phyloP scores from a whole-genome alignment of 1,140 invertebrate species.

The Teleogryllus occipitalis region DNA sequence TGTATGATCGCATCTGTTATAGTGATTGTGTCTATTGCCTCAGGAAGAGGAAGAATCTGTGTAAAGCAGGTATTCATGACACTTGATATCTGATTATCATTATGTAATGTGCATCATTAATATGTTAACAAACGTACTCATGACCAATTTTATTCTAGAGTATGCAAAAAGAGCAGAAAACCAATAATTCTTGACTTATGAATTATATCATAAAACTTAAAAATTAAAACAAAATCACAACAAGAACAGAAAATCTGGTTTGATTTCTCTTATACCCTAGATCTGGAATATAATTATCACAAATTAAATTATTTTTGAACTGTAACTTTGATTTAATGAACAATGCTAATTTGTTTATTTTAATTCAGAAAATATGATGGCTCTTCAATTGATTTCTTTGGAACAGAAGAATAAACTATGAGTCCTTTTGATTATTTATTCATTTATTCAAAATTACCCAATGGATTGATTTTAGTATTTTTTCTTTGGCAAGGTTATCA shows the following conservation, averaged over 20 bases:
- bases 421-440: no score
- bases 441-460: no score
- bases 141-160: constrained; percentile 5
- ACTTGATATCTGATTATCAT: neutral
- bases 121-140: constrained; percentile 5
- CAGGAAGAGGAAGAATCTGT: neutral
- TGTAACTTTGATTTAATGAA: no score
- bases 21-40: neutral
- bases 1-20: neutral
- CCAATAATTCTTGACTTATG: constrained; percentile 5
- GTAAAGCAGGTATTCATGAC: neutral
- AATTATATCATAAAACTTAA: constrained; percentile 6
- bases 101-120: constrained; percentile 5
- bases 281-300: neutral
- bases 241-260: neutral
- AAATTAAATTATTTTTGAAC: no score
- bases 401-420: no score
- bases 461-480: no score
- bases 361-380: neutral
- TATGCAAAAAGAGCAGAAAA: constrained; percentile 5
- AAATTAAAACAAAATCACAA: constrained; percentile 1
- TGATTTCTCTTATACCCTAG: neutral
- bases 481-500: no score
- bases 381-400: neutral
- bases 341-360: neutral